Evolutionary conservation across 1,140 invertebrate species (phyloP), one percentile per base, ranked within the genome.

Genomic region (Cherax destructor): DNA sequence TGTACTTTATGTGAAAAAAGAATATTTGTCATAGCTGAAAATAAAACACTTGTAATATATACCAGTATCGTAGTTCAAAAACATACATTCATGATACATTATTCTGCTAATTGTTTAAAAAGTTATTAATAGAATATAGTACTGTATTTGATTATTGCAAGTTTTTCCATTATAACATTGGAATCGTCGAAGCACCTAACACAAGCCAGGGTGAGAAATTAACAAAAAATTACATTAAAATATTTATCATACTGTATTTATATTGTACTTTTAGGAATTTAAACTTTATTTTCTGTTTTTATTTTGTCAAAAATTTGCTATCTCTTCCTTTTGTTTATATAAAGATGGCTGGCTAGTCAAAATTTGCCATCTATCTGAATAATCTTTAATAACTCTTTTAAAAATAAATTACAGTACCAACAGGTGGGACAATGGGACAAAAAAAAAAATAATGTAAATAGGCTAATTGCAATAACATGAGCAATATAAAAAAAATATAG

Each of bases 261-360:
- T 74, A 30, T 74, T 30, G n/a, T 30, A 74, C 6, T 2, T 24
- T 74, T 74, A 65, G 61, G 16, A 65, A 65, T 18, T 16, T 16
- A 18, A 65, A 13, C 61, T 65, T 65, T 18, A 21, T 1, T 74
- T 74, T 30, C 24, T 69, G 30, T 18, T 69, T 4, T 69, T 0
- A 69, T 50, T 41, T 80, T 47, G 10, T 7, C 9, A 80, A 13
- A 80, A 52, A 65, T 65, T 65, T 65, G 13, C 61, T 18, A 16
- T 65, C 18, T 5, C 18, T 16, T 65, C 4, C 18, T 21, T 65
- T 65, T 21, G 4, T 65, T 65, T 65, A 65, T 16, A 5, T 18
- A 65, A 65, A 65, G 61, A 50, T 81, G 79, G 79, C 79, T 59
- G 56, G 56, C 79, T 81, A 81, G 79, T 81, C 79, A 81, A 59